phyloP scores from a whole-genome alignment of 2,113 vertebrate species.

The Platichthys flesus region DNA sequence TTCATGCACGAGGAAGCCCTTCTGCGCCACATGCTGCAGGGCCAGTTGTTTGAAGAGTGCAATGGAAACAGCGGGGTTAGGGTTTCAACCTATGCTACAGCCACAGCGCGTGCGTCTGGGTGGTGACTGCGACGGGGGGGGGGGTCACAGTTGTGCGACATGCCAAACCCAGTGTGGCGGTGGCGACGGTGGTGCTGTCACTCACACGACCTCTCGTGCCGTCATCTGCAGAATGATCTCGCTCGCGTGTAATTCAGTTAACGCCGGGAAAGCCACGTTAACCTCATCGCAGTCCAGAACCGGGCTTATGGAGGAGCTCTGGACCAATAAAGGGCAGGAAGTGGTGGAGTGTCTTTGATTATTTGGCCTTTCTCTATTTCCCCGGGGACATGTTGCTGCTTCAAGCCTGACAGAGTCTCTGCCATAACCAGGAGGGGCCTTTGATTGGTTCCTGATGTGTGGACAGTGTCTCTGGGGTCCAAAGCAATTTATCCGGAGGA shows the following conservation, averaged over 20 bases:
- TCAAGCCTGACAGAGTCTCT: conserved; percentile 52
- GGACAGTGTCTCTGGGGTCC: conserved; percentile 63
- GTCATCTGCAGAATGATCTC: conserved; percentile 24
- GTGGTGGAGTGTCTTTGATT: conserved; percentile 74
- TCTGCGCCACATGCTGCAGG: conserved; percentile 47
- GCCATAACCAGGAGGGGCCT: conserved; percentile 55
- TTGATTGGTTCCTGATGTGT: conserved; percentile 80
- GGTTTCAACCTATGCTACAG: conserved; percentile 59
- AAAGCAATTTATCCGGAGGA: conserved; percentile 73
- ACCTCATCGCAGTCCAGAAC: conserved; percentile 35
- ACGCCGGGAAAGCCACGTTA: conserved; percentile 33
- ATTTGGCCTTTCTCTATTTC: conserved; percentile 73
- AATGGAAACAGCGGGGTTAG: conserved; percentile 66
- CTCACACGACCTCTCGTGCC: conserved; percentile 13
- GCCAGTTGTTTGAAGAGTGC: conserved; percentile 62
- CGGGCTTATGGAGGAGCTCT: conserved; percentile 42
- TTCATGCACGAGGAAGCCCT: conserved; percentile 17
- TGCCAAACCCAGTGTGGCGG: conserved; percentile 47
- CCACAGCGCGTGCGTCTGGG: conserved; percentile 23
- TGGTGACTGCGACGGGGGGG: conserved; percentile 28
- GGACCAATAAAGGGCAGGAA: conserved; percentile 69
- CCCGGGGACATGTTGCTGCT: conserved; percentile 69
- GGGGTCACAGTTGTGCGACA: conserved; percentile 63
- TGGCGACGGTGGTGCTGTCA: conserved; percentile 43
- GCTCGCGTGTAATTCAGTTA: conserved; percentile 38